phyloP scores from a whole-genome alignment of 2,888 invertebrate species.

The Nemapogon koenigi region DNA sequence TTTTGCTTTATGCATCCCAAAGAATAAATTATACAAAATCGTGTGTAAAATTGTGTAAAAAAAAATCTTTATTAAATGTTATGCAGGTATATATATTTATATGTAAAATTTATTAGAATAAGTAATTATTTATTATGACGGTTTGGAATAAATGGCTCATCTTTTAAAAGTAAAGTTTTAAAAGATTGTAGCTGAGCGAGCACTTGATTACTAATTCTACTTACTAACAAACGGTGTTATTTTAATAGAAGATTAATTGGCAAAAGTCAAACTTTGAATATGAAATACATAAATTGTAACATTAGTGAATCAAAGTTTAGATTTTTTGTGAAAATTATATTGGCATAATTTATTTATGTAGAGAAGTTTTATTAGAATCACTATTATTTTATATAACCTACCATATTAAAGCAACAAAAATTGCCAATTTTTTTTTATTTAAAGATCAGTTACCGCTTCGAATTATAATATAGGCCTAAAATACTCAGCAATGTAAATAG shows the following conservation, averaged over 20 bases:
- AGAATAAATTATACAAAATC: slow-evolving; percentile 53
- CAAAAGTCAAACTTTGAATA: slow-evolving; percentile 57
- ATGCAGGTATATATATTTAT: slow-evolving; percentile 34
- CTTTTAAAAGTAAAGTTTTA: slow-evolving; percentile 56
- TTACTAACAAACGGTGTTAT: slow-evolving; percentile 33
- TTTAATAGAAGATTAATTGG: slow-evolving; percentile 22
- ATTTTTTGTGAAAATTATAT: slow-evolving; percentile 47
- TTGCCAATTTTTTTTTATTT: too few relatives aligned
- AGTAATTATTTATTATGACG: slow-evolving; percentile 49
- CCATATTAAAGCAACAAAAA: too few relatives aligned
- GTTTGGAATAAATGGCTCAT: slow-evolving; percentile 37
- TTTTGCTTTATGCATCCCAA: slow-evolving; percentile 52
- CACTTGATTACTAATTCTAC: slow-evolving; percentile 35
- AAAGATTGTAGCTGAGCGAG: slow-evolving; percentile 42
- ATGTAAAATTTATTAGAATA: slow-evolving; percentile 58
- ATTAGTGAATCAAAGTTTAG: slow-evolving; percentile 54
- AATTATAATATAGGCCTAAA: slow-evolving; percentile 8
- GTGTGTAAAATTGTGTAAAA: slow-evolving; percentile 61
- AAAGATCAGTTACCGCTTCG: too few relatives aligned
- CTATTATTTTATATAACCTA: too few relatives aligned
- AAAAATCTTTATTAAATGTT: slow-evolving; percentile 18
- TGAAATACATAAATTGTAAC: slow-evolving; percentile 23
- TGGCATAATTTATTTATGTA: too few relatives aligned
- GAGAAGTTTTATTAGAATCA: too few relatives aligned
- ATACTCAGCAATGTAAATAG: slow-evolving; percentile 28